Evolutionary conservation across 2,113 vertebrate genomes (phyloP), one percentile per base, ranked within the genome.

Genomic region (Penelope pileata): DNA sequence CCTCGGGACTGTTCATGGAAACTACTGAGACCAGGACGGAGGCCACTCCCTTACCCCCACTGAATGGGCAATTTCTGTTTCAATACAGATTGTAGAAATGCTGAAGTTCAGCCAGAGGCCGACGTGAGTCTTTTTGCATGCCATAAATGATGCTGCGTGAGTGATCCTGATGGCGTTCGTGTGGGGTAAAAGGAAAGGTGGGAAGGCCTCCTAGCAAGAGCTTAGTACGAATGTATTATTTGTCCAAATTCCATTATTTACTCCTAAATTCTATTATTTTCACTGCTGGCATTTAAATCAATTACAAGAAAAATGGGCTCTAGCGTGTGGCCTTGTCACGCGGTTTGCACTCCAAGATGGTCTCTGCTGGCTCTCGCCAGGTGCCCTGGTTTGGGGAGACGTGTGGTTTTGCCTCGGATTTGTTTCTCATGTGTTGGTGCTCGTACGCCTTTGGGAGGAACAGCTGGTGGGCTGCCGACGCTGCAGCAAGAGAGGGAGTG

Each of bases 91-190:
- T n/a, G n/a, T n/a, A n/a, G n/a, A n/a, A n/a, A n/a, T n/a, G n/a
- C n/a, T 85, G 43, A 48, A 69, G 78, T 43, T 74, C 70, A 72
- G 10, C 63, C 48, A 67, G 32, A 21, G 13, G 26, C 23, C 40
- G 30, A 3, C 36, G 29, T 26, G 36, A 72, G 54, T 48, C n/a
- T 48, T 47, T 15, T 79, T 30, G 53, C 0, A 1, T 82, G 80
- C 50, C 13, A 0, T 58, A 64, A 63, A 42, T 19, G 53, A 59
- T 1, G 0, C 42, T 48, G n/a, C n/a, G n/a, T n/a, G 26, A 90
- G 18, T 29, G 19, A 19, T 72, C 48, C 64, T 1, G 2, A 27
- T 70, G 78, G 63, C 0, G 0, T 40, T 6, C 7, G 24, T 62
- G 77, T 59, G 32, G 36, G 51, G 36, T 45, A 45, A 69, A 77